phyloP scores from a whole-genome alignment of 2,888 invertebrate species.

The Cataglyphis albicans region DNA sequence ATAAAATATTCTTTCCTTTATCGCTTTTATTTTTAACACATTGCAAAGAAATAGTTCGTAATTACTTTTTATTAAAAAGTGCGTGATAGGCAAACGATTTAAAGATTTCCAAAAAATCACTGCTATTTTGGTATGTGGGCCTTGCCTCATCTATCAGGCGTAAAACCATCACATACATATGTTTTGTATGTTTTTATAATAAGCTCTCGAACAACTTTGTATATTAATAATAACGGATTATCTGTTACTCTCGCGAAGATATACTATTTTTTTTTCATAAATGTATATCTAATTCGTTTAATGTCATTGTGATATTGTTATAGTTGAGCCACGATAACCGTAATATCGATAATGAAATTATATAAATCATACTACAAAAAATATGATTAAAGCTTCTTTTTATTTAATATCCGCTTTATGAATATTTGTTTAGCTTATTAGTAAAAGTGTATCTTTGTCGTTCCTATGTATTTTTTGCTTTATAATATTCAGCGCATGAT shows the following conservation, averaged over 20 bases:
- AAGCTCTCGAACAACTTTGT: constrained; percentile 43
- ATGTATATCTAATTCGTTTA: constrained; percentile 45
- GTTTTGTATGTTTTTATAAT: constrained; percentile 55
- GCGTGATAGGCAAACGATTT: constrained; percentile 53
- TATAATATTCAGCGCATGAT: constrained; percentile 55
- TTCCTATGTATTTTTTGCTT: constrained; percentile 49
- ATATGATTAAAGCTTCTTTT: constrained; percentile 47
- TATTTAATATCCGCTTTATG: constrained; percentile 54
- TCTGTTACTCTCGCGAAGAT: constrained; percentile 33
- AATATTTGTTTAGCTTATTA: constrained; percentile 55
- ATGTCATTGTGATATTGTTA: constrained; percentile 55
- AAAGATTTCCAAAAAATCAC: constrained; percentile 39
- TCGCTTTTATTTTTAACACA: constrained; percentile 57
- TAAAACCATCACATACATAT: constrained; percentile 66
- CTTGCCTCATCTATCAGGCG: constrained; percentile 38
- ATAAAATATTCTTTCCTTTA: constrained; percentile 58
- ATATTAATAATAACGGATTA: constrained; percentile 32
- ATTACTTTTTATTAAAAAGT: constrained; percentile 44
- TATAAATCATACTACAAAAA: constrained; percentile 33
- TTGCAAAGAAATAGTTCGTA: constrained; percentile 40
- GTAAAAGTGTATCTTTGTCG: constrained; percentile 46
- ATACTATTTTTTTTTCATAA: constrained; percentile 50
- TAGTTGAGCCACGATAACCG: constrained; percentile 63
- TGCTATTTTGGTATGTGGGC: constrained; percentile 59
- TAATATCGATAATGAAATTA: constrained; percentile 32